phyloP scores from a whole-genome alignment of 2,888 invertebrate genomes.

The Tachina grossa region DNA sequence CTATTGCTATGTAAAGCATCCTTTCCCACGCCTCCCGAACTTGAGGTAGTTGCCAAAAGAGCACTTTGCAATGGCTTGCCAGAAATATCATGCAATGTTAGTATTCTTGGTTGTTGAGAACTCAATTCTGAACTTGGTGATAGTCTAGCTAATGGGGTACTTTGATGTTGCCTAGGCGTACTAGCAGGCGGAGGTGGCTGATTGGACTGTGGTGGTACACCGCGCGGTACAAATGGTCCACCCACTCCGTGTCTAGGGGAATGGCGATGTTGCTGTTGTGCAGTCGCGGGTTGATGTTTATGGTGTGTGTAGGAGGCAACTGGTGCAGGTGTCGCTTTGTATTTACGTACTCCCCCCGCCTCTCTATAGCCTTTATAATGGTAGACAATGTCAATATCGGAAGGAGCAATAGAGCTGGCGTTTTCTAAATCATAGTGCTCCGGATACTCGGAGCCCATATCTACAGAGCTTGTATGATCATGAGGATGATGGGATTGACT shows the following conservation, averaged over 20 bases:
- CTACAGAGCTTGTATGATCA: slow-evolving; percentile 88
- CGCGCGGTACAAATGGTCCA: slow-evolving; percentile 89
- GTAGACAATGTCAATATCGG: slow-evolving; percentile 97
- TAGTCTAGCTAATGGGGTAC: slow-evolving; percentile 93
- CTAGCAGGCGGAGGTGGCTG: slow-evolving; percentile 88
- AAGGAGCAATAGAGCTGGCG: slow-evolving; percentile 98
- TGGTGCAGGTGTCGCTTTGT: slow-evolving; percentile 93
- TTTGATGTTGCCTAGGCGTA: slow-evolving; percentile 90
- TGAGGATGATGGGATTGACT: slow-evolving; percentile 89
- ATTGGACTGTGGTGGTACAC: slow-evolving; percentile 87
- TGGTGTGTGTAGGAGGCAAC: slow-evolving; percentile 90
- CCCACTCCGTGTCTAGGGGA: slow-evolving; percentile 88
- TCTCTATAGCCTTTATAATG: slow-evolving; percentile 98
- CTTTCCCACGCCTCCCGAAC: slow-evolving; percentile 93
- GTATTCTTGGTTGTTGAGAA: slow-evolving; percentile 94
- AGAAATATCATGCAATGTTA: slow-evolving; percentile 96
- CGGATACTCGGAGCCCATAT: slow-evolving; percentile 90
- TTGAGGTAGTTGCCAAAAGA: slow-evolving; percentile 93
- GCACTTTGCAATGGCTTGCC: slow-evolving; percentile 96
- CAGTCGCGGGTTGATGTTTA: slow-evolving; percentile 88
- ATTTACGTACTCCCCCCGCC: slow-evolving; percentile 91
- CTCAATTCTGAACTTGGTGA: slow-evolving; percentile 97
- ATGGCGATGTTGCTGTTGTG: slow-evolving; percentile 90
- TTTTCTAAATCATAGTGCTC: slow-evolving; percentile 98
- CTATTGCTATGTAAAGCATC: slow-evolving; percentile 95